Evolutionary conservation across 2,888 invertebrate genomes (phyloP), one percentile per base, ranked within the genome.

Genomic region (Drosophila glabriapex): DNA sequence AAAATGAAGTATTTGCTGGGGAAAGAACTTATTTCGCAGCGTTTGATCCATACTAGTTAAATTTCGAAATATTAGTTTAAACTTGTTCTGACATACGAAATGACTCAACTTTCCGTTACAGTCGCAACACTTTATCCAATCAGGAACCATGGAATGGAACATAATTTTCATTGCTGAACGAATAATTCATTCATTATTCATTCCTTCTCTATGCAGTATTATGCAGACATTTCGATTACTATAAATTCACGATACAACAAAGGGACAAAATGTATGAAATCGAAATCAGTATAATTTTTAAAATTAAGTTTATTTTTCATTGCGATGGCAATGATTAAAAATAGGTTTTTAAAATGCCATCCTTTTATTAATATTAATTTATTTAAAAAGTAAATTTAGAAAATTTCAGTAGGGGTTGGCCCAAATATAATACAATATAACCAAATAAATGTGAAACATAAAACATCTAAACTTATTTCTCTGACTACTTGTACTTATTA

Each of bases 1-100:
- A 58, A 87, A 87, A 65, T 81, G 83, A 2, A 90, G 56, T 54
- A 87, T 28, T 69, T 87, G 86, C 56, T 89, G 82, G 0, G 78
- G 76, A 16, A 90, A 74, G 25, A 70, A 87, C 53, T 59, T 80
- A 3, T 54, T 62, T 52, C 59, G 62, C n/a, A 85, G 65, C 3
- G 68, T 25, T 54, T 73, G 63, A 35, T 85, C 80, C 85, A 85
- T 69, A 1, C 1, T 52, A 5, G 10, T 0, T 4, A 19, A 35
- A 7, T n/a, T 14, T 19, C 19, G 6, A 28, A 31, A n/a, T 4
- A 33, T 3, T 3, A 29, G 43, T 55, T 29, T 19, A 55, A 68
- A 52, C 22, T 62, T 33, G 25, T 28, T 31, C 10, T 28, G 19
- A 35, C 61, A 29, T 19, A 46, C 19, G 19, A 61, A 75, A 71